A percentile compares a stretch with the other conserved stretches of the same genome.
Evolutionary conservation across 2,113 vertebrate species (phyloP).

Genomic region (Urocitellus parryii): DNA sequence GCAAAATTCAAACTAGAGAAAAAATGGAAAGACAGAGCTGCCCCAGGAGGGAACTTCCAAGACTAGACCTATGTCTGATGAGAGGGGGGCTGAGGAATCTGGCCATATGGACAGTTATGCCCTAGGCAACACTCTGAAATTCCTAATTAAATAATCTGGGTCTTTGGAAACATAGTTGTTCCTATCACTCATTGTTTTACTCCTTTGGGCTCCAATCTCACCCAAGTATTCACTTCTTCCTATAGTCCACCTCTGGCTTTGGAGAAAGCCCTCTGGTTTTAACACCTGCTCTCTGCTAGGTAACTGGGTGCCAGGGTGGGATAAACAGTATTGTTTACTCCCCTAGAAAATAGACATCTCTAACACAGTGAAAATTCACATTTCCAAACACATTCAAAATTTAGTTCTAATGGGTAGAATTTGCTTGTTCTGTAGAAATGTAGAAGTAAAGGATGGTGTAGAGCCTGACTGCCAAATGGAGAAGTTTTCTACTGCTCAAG

Average conservation of each 20-base stretch:
- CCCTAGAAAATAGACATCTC: not conserved
- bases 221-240: not conserved
- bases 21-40: conserved; percentile 28
- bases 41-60: not conserved
- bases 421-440: not conserved
- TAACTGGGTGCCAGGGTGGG: not conserved
- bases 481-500: not conserved
- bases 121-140: conserved; percentile 54
- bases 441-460: not conserved
- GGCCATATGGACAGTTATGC: conserved; percentile 7
- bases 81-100: not conserved
- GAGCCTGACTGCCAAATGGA: not conserved
- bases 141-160: conserved; percentile 53
- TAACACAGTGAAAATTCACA: conserved; percentile 20
- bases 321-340: not conserved
- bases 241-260: not conserved
- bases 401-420: conserved; percentile 36
- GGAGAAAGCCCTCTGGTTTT: conserved; percentile 39
- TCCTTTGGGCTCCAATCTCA: not conserved
- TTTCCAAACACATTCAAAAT: conserved; percentile 19
- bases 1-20: conserved; percentile 58
- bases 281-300: not conserved
- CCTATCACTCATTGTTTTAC: not conserved
- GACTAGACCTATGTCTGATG: not conserved
- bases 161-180: not conserved